Conservation (phyloP, 2,888 invertebrate genomes). For the Nomada fucata region DNA sequence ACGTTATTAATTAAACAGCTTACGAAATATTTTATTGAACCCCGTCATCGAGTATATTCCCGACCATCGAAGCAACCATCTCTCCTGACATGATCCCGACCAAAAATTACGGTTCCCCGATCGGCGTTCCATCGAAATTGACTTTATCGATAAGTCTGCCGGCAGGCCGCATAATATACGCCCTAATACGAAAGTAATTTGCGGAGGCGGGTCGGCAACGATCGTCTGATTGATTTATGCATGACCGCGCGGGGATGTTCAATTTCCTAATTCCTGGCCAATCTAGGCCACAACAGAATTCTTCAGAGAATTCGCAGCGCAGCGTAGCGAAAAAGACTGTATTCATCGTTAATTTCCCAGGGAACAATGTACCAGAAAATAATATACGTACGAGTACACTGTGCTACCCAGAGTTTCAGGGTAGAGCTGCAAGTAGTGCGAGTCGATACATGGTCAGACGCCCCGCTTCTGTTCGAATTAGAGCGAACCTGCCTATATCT, state of each 20-base stretch:
- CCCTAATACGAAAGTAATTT: conserved; percentile 58
- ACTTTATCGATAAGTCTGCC: conserved; percentile 47
- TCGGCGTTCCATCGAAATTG: conserved; percentile 42
- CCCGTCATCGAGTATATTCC: neutral
- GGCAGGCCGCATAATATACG: conserved; percentile 27
- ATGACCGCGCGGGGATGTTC: conserved; percentile 17
- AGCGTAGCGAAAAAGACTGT: neutral
- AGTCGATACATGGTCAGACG: too few relatives aligned
- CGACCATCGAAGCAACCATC: neutral
- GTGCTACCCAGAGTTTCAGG: too few relatives aligned
- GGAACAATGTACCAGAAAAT: too few relatives aligned
- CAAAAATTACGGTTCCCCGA: conserved; percentile 19
- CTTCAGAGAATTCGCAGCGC: neutral
- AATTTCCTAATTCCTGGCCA: conserved; percentile 40
- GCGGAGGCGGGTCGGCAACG: conserved; percentile 41
- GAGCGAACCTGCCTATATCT: too few relatives aligned
- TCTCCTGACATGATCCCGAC: neutral
- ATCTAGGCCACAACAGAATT: neutral
- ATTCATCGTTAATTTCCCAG: neutral
- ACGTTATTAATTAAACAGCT: too few relatives aligned
- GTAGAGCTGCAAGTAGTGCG: too few relatives aligned
- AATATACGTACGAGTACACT: too few relatives aligned
- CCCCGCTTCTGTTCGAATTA: too few relatives aligned
- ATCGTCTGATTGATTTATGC: conserved; percentile 54
- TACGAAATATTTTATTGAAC: too few relatives aligned